Evolutionary conservation across 2,888 invertebrate genomes (phyloP).

Genomic region (Julus scandinavius): DNA sequence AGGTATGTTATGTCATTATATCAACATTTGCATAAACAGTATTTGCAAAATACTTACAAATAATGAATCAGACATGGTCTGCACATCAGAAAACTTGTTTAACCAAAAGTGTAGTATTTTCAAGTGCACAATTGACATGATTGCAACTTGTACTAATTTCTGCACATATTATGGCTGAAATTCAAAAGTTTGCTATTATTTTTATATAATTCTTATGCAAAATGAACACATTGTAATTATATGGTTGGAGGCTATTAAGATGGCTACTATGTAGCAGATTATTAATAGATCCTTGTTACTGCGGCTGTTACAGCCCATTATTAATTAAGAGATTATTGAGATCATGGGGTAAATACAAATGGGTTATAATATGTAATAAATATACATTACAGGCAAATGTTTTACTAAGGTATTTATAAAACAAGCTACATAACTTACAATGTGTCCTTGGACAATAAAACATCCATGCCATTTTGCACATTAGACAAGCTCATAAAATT

Average conservation of each 20-base stretch:
- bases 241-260: background rate
- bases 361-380: background rate
- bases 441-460: background rate
- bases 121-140: too few relatives aligned
- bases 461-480: constrained; percentile 3
- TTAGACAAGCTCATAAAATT: constrained; percentile 2
- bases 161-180: too few relatives aligned
- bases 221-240: background rate
- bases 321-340: background rate
- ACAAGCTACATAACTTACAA: background rate
- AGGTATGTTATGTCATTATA: background rate
- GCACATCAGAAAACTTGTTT: too few relatives aligned
- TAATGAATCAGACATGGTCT: too few relatives aligned
- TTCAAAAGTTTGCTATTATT: too few relatives aligned
- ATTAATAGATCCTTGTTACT: background rate
- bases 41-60: too few relatives aligned
- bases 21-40: background rate
- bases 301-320: background rate
- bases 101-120: too few relatives aligned
- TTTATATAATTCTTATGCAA: too few relatives aligned
- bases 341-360: background rate
- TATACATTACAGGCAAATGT: background rate
- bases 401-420: background rate
- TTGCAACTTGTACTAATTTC: too few relatives aligned
- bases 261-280: background rate